Evolutionary conservation across 2,888 invertebrate genomes (phyloP), one percentile per base, ranked within the genome.

Genomic region (Chrysolina haemoptera): DNA sequence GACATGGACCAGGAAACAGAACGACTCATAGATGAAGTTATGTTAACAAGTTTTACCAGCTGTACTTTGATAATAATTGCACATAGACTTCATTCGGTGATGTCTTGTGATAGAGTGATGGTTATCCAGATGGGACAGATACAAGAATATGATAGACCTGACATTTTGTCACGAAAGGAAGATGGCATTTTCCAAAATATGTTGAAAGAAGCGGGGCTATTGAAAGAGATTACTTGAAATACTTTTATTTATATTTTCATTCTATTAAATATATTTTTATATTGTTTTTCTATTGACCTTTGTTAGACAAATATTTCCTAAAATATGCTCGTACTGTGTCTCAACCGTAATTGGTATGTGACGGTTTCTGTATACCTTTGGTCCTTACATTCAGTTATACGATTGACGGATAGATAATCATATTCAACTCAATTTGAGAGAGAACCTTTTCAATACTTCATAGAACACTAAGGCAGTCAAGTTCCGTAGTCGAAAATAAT

Each of bases 11-110:
- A 92, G 0, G 91, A 92, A 74, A 95, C 95, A 40, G 95, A 95
- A 83, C 90, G 90, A 1, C 85, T 95, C 16, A 95, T 96, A 77
- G 95, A 95, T 84, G 89, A 89, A 46, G 94, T 94, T 0, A 94
- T 96, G 75, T 89, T 94, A 77, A 89, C 89, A 66, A 93, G 94
- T 85, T 96, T 96, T 85, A 90, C 89, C 0, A 89, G 91, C 40
- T 95, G 95, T 85, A 95, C 95, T 0, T 94, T 96, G 48, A 90
- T 96, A 66, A 95, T 95, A 0, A 94, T 96, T 67, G 96, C 96
- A 41, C 96, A 96, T 88, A 90, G 95, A 55, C 90, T 97, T 5
- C 92, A 96, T 83, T 95, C 96, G 0, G 93, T 96, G 71, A 94
- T 96, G 92, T 95, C 96, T 87, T 94, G 94, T 0, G 94, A 96